Conservation (phyloP, 2,113 vertebrate species). For the Brachirus orientalis region DNA sequence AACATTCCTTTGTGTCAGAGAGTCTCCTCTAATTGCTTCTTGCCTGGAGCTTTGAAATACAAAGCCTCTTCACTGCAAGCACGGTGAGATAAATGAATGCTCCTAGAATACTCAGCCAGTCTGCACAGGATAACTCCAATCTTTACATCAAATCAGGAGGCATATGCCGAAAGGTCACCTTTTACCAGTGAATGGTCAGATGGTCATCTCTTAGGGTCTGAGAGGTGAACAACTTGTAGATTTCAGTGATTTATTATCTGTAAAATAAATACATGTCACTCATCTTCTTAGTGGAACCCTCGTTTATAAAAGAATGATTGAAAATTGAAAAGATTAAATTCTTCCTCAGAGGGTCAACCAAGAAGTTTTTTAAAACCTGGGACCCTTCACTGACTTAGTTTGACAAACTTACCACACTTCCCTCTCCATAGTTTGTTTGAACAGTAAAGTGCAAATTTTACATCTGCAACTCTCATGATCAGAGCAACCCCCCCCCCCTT, state of each 20-base stretch:
- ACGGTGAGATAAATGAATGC: constrained; percentile 50
- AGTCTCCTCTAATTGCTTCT: constrained; percentile 71
- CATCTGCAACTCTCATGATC: too few relatives aligned
- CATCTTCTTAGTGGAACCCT: background rate
- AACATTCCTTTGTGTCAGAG: constrained; percentile 85
- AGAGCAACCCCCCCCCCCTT: too few relatives aligned
- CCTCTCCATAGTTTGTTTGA: too few relatives aligned
- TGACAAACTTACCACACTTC: too few relatives aligned
- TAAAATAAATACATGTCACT: constrained; percentile 16
- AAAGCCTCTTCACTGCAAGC: constrained; percentile 65
- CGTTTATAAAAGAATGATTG: background rate
- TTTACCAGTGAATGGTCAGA: constrained; percentile 28
- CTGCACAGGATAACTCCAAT: constrained; percentile 58
- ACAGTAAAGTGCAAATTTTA: too few relatives aligned
- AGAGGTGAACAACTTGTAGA: constrained; percentile 24
- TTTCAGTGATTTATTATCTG: constrained; percentile 22
- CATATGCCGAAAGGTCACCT: constrained; percentile 55
- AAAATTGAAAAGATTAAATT: too few relatives aligned
- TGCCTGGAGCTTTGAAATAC: constrained; percentile 73
- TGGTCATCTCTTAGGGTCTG: constrained; percentile 25
- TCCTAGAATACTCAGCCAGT: constrained; percentile 53
- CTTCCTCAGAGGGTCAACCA: too few relatives aligned
- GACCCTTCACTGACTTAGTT: too few relatives aligned
- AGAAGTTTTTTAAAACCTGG: too few relatives aligned
- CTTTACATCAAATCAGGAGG: constrained; percentile 42